phyloP scores from a whole-genome alignment of 2,113 vertebrate species.

The Microtus ochrogaster region DNA sequence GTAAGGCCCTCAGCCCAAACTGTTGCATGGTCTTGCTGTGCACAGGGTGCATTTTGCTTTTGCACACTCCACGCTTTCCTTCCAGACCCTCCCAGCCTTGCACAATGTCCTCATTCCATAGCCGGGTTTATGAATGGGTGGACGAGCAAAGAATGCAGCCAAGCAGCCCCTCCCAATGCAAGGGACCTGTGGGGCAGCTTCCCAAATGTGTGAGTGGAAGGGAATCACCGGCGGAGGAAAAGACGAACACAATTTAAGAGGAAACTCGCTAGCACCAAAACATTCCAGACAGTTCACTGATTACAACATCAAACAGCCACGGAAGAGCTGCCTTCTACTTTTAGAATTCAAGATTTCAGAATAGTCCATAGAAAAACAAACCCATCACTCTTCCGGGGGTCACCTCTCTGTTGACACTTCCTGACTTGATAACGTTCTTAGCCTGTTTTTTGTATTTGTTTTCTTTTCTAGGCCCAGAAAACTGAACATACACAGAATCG shows the following conservation, averaged over 20 bases:
- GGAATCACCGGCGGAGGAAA: neutral
- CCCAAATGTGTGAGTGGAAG: neutral
- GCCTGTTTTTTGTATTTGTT: neutral
- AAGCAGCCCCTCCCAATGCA: too few relatives aligned
- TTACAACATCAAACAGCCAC: neutral
- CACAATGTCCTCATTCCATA: neutral
- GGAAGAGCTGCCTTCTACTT: neutral
- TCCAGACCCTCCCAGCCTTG: neutral
- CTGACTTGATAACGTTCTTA: neutral
- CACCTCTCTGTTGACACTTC: neutral
- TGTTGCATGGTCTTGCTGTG: too few relatives aligned
- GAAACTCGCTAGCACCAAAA: neutral
- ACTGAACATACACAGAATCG: neutral
- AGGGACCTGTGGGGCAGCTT: neutral
- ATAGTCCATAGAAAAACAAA: neutral
- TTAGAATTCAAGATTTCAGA: conserved; percentile 45
- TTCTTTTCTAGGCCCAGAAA: neutral
- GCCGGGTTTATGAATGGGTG: neutral
- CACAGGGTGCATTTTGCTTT: fast-evolving
- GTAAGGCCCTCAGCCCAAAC: neutral
- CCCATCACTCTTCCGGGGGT: neutral
- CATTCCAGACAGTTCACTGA: neutral
- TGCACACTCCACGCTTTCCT: neutral
- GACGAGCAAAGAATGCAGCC: neutral
- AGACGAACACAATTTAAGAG: conserved; percentile 4